Evolutionary conservation across 2,888 invertebrate genomes (phyloP), one percentile per base, ranked within the genome.

Genomic region (Anoncus sp.): DNA sequence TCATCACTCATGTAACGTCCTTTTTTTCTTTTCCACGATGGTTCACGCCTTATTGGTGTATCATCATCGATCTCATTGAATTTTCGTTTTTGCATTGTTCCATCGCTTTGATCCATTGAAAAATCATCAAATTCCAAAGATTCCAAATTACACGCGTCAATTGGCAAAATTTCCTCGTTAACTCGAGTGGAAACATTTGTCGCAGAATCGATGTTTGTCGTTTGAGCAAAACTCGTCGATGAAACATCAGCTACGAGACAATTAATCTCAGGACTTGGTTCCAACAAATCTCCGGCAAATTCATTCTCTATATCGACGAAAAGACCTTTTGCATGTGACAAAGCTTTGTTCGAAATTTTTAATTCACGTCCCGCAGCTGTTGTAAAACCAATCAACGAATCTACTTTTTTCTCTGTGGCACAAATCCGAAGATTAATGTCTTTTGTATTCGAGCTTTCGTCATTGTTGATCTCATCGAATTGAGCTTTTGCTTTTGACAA

Each of bases 1-100:
- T 89, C 60, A 47, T 89, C 88, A 14, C 73, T 65, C 43, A 80
- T 82, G 20, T 84, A 69, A 47, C 87, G 83, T 40, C 84, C 78
- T 69, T 86, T 88, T 53, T 89, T 89, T 35, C 80, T 71, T 12
- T 81, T 83, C 18, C 75, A 45, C 10, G 20, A 18, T n/a, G 73
- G 49, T 40, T 75, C 73, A 70, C 70, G 77, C 16, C 81, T 79
- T 10, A 82, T 43, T 1, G 86, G 85, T 0, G 84, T 86, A 6
- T 85, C 80, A 35, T 84, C 85, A 18, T 88, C 86, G 3, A 80
- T 71, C 45, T 82, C 81, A 1, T 82, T 63, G 45, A 81, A 57
- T 65, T 84, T 85, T 45, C 82, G 71, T 24, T 75, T 77, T 57
- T 78, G 81, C 7, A 62, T n/a, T 9, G 22, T 1, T 14, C 63